These are phyloP conservation scores for Prochilodus magdalenae DNA, from an alignment of 2,113 vertebrate species.

Conservation along the genomic window DNA sequence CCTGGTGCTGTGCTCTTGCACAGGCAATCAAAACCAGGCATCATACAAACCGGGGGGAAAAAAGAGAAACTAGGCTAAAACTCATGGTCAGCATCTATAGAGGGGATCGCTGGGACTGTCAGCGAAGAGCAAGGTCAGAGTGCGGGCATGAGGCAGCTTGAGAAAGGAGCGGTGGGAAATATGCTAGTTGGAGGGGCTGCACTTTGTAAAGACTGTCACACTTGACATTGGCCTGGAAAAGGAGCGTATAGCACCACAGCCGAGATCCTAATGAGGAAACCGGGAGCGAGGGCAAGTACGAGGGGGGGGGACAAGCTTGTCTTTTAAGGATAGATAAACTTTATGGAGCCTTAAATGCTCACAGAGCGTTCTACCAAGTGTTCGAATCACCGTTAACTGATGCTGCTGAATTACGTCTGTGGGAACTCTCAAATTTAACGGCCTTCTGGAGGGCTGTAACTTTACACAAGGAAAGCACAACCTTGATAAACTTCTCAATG, in stretches of 20 bases:
- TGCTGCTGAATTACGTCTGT: constrained; percentile 23
- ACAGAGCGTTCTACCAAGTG: not conserved
- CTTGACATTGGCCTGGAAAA: constrained; percentile 34
- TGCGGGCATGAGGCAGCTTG: constrained; percentile 30
- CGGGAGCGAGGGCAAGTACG: not conserved
- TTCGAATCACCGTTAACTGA: constrained; percentile 28
- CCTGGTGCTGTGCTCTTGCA: constrained; percentile 39
- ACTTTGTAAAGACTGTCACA: constrained; percentile 29
- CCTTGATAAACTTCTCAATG: constrained; percentile 18
- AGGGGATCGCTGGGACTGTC: constrained; percentile 24
- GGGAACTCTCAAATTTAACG: constrained; percentile 21
- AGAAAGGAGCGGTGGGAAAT: constrained; percentile 17
- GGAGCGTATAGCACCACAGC: constrained; percentile 7
- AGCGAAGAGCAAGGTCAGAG: constrained; percentile 38
- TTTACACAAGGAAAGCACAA: constrained; percentile 1
- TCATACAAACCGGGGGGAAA: constrained; percentile 37
- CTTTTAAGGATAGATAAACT: not conserved
- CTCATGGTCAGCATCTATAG: constrained; percentile 53
- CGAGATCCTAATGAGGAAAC: constrained; percentile 8
- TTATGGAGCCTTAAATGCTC: constrained; percentile 22
- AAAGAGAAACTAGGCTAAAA: constrained; percentile 8
- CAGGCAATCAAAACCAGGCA: constrained; percentile 56
- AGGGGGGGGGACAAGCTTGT: not conserved
- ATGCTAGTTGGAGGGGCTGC: constrained; percentile 22
- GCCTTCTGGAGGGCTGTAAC: constrained; percentile 8